Evolutionary conservation across 2,113 vertebrate genomes (phyloP).

Genomic region (Ivindomyrus marchei): DNA sequence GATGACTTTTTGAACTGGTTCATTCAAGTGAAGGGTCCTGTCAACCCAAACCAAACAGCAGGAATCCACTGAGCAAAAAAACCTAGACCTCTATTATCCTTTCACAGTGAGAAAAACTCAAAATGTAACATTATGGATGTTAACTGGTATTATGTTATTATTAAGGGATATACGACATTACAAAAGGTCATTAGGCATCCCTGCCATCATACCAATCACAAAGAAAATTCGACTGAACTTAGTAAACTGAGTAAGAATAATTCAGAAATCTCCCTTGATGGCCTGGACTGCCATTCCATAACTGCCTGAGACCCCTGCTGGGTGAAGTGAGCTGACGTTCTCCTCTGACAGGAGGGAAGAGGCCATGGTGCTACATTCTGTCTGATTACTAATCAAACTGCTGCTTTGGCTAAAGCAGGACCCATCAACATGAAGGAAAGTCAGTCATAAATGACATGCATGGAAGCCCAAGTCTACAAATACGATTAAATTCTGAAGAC

Average conservation of each 20-base stretch:
- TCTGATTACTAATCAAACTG: not conserved
- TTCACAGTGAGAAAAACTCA: not conserved
- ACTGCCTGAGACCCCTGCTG: not conserved
- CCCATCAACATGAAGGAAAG: not conserved
- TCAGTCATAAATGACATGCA: constrained; percentile 13
- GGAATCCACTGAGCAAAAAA: not conserved
- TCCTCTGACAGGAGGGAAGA: not conserved
- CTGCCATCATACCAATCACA: not conserved
- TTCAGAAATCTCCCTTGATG: not conserved
- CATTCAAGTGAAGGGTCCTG: not conserved
- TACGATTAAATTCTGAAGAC: constrained; percentile 36
- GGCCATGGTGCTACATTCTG: not conserved
- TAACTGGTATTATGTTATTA: not conserved
- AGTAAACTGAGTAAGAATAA: not conserved
- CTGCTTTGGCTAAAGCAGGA: not conserved
- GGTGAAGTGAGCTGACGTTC: not conserved
- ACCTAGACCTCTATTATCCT: not conserved
- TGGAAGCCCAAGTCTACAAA: constrained; percentile 31
- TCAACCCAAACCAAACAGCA: not conserved
- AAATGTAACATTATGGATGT: not conserved
- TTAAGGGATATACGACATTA: not conserved
- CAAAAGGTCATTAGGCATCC: not conserved
- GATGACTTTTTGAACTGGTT: not conserved
- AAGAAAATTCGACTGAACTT: not conserved
- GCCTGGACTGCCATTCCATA: not conserved